Evolutionary conservation across 2,888 invertebrate species (phyloP).

Genomic region (Plagodis pulveraria): DNA sequence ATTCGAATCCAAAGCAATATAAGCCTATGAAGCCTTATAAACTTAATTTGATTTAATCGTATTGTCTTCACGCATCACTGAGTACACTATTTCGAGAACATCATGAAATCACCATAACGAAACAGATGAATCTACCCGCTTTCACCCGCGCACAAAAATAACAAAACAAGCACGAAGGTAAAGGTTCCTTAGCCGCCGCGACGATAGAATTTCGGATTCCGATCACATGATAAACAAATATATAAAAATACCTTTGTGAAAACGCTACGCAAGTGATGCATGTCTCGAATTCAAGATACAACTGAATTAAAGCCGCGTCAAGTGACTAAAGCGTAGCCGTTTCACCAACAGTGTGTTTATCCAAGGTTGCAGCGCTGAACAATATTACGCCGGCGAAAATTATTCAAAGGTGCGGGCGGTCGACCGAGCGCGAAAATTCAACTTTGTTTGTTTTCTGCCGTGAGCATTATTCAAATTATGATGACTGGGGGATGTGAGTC

Average conservation of each 20-base stretch:
- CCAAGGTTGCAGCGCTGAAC: constrained; percentile 41
- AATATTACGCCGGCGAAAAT: constrained; percentile 41
- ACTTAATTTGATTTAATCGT: not conserved
- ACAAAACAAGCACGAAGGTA: constrained; percentile 5
- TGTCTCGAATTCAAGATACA: constrained; percentile 64
- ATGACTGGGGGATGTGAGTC: constrained; percentile 7
- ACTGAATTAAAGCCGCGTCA: constrained; percentile 43
- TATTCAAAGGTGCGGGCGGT: constrained; percentile 56
- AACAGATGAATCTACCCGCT: constrained; percentile 10
- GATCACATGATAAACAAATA: constrained; percentile 29
- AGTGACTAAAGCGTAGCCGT: constrained; percentile 16
- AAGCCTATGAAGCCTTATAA: not conserved
- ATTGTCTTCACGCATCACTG: constrained; percentile 10
- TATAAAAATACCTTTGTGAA: constrained; percentile 67
- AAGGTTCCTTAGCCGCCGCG: not conserved
- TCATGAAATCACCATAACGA: constrained; percentile 4
- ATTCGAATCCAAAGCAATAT: not conserved
- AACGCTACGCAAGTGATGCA: constrained; percentile 80
- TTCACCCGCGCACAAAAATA: constrained; percentile 3
- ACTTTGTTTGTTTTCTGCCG: constrained; percentile 31
- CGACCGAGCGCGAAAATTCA: constrained; percentile 53
- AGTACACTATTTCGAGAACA: not conserved
- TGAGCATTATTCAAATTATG: constrained; percentile 31
- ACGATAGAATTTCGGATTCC: constrained; percentile 12
- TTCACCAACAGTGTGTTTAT: constrained; percentile 37